phyloP scores from a whole-genome alignment of 2,113 vertebrate genomes.

The Lamprotornis superbus region DNA sequence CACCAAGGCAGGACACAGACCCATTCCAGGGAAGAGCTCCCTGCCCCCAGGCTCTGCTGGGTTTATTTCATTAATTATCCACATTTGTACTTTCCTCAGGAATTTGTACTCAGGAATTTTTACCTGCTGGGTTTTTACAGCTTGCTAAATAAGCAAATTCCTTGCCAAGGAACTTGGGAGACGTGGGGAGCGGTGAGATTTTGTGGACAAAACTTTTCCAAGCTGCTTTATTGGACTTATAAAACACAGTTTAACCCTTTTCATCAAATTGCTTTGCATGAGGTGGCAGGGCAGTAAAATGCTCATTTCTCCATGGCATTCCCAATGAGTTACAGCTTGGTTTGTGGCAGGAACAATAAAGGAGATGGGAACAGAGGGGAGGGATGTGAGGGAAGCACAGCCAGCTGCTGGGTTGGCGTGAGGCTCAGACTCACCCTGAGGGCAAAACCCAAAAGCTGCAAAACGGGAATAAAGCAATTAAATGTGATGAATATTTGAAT shows the following conservation, averaged over 20 bases:
- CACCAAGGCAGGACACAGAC: neutral
- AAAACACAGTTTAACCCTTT: neutral
- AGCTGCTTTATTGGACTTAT: neutral
- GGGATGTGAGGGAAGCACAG: neutral
- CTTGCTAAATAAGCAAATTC: neutral
- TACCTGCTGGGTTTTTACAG: neutral
- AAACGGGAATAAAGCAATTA: neutral
- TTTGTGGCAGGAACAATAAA: neutral
- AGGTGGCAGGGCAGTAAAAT: neutral
- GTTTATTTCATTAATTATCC: neutral
- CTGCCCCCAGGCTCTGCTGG: neutral
- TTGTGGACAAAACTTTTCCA: neutral
- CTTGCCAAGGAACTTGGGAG: neutral
- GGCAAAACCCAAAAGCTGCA: neutral
- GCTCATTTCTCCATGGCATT: accelerated
- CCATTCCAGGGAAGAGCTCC: neutral
- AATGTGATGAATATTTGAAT: neutral
- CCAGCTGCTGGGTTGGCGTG: neutral
- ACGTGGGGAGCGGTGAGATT: accelerated
- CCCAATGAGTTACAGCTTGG: neutral
- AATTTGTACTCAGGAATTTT: neutral
- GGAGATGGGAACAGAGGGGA: neutral
- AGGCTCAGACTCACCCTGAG: neutral
- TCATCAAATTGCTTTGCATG: accelerated
- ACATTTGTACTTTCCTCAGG: neutral